A percentile compares a stretch with the other conserved stretches of the same genome.
Evolutionary conservation across 2,797 vertebrate genomes (phyloP).

Genomic region (Orestias chungarensis): DNA sequence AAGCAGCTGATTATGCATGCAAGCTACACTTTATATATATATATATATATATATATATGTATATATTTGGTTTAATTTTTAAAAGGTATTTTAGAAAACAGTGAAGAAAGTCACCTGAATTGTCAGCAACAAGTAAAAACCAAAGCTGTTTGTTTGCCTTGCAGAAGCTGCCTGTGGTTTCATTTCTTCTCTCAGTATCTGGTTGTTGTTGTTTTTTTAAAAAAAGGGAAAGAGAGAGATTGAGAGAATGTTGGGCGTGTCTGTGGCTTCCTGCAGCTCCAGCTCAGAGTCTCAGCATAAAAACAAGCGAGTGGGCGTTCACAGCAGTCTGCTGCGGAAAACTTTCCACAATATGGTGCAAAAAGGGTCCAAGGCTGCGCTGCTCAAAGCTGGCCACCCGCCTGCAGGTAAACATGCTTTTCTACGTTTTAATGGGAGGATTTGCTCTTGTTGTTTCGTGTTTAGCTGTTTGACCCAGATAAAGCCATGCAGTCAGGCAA

Average conservation of each 20-base stretch:
- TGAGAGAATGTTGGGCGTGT: slow-evolving; percentile 7
- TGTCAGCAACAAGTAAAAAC: not conserved
- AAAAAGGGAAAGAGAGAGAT: not conserved
- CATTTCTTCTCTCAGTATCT: not conserved
- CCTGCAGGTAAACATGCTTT: slow-evolving; percentile 76
- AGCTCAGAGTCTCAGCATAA: slow-evolving; percentile 52
- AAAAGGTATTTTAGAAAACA: too few relatives aligned
- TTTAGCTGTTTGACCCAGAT: slow-evolving; percentile 16
- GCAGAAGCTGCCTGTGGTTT: not conserved
- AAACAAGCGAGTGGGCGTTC: slow-evolving; percentile 54
- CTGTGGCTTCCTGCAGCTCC: slow-evolving; percentile 48
- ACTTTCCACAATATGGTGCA: slow-evolving; percentile 73
- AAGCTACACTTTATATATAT: not conserved
- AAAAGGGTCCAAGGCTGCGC: slow-evolving; percentile 50
- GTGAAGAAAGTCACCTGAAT: not conserved
- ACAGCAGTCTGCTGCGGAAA: slow-evolving; percentile 4
- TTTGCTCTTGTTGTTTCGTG: slow-evolving; percentile 23
- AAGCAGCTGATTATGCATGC: not conserved
- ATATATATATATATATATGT: too few relatives aligned
- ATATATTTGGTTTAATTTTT: too few relatives aligned
- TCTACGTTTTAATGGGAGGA: not conserved
- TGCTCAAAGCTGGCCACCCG: slow-evolving; percentile 79
- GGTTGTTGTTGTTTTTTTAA: not conserved
- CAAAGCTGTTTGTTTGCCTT: not conserved
- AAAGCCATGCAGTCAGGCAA: slow-evolving; percentile 6